Base-by-base conservation (phyloP, 1,140 invertebrate species). In the Heliconius eleuchia region DNA sequence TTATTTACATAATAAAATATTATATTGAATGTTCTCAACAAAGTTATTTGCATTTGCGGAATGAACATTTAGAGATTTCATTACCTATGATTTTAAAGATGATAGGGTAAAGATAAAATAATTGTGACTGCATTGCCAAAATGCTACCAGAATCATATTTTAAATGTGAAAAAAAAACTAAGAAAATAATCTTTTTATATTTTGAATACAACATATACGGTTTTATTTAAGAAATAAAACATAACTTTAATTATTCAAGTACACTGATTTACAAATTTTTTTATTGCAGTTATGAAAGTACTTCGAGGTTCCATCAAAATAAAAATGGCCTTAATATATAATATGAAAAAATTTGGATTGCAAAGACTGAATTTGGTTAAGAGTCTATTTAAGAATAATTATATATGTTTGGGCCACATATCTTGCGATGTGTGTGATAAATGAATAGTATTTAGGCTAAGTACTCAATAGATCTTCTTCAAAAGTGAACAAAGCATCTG, bases 201-300 rank as follows among this genome's bases (percentile, higher is more conserved):
- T 46, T 46, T 46, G 2, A 46, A 46, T 46, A 46, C 13, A 39
- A 39, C 39, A 39, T 39, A 42, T 42, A 42, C 0, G 11, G 13
- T 46, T 13, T 16, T 46, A 46, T 46, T 46, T 46, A 16, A 46
- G 16, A 16, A 13, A 9, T 23, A 3, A 66, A 11, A 27, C 11
- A 0, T 30, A 16, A 27, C 60, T n/a, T 27, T 27, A 30, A 66
- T 71, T 11, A 34, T 57, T 23, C 3, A 23, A 23, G 8, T 57
- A 23, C 3, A 3, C 23, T 23, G 18, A n/a, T 8, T 57, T 57
- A 57, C 9, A 9, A 6, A 23, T 55, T 73, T 73, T 80, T 72
- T 76, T 46, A 70, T 87, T 86, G n/a, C 86, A 88, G 87, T 80
- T 88, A 71, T 88, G 81, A 88, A 81, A 30, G 34, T n/a, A 23